Conservation (phyloP, 2,113 vertebrate species). For the Boulengeromyrus knoepffleri region DNA sequence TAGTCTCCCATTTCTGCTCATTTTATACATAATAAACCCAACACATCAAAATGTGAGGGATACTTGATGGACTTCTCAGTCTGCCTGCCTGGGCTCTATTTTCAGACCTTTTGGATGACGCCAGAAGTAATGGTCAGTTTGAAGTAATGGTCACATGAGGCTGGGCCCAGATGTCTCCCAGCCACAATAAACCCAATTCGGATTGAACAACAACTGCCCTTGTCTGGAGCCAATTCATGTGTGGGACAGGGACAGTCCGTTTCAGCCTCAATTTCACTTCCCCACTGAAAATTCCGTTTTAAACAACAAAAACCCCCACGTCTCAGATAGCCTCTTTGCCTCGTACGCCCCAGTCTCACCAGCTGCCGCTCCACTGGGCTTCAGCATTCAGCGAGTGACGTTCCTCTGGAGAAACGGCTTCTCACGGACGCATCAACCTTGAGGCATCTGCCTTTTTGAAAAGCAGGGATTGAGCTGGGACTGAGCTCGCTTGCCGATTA, state of each 20-base stretch:
- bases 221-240: not conserved
- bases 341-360: not conserved
- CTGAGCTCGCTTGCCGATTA: not conserved
- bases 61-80: not conserved
- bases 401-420: not conserved
- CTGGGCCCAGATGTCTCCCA: conserved; percentile 45
- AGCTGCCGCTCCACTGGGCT: no score
- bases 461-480: not conserved
- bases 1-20: not conserved
- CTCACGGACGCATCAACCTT: not conserved
- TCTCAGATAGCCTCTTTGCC: not conserved
- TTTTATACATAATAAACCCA: not conserved
- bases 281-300: conserved; percentile 34
- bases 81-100: conserved; percentile 14
- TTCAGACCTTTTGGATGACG: conserved; percentile 20
- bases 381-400: not conserved
- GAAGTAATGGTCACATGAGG: conserved; percentile 13
- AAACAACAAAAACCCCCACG: conserved; percentile 4
- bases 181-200: conserved; percentile 46
- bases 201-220: conserved; percentile 12
- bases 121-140: conserved; percentile 38
- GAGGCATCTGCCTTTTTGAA: not conserved
- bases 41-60: not conserved
- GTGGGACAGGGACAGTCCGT: conserved; percentile 24
- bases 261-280: conserved; percentile 1